Evolutionary conservation across 1,140 invertebrate species (phyloP), one percentile per base, ranked within the genome.

Genomic region (Sminthurinus signatus): DNA sequence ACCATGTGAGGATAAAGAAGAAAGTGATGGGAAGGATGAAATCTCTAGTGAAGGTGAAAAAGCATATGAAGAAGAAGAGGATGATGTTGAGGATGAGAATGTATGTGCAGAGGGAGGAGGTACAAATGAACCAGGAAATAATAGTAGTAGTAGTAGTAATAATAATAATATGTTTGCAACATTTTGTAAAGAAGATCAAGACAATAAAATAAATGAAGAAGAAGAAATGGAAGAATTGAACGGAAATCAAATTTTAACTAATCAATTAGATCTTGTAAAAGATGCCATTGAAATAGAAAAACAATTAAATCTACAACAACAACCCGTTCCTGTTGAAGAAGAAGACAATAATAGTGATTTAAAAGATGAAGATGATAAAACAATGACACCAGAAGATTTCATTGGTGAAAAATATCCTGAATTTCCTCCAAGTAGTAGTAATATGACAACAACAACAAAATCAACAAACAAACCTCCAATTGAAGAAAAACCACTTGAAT

Each of bases 31-130:
- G 32, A 36, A 36, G 32, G 32, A 39, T 56, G 28, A 56, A 23
- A 56, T 56, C 21, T 56, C 54, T 39, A 21, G 19, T 21, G 54
- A 56, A 25, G 25, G 57, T n/a, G 43, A 39, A 12, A 32, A 44
- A 46, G 56, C 28, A 2, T 59, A 50, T n/a, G 58, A 60, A n/a
- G 54, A 39, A 56, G 32, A 56, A 12, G 54, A 56, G 25, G 31
- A 17, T 56, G 29, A 32, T n/a, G n/a, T n/a, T n/a, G n/a, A n/a
- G n/a, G n/a, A n/a, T 32, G 51, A 54, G 21, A 23, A 12, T 28
- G 51, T 12, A 25, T 8, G 10, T 54, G 51, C 51, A 17, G 44
- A 32, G 19, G 3, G n/a, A 32, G 29, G 19, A 25, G 58, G 48
- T 0, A 5, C 5, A n/a, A n/a, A 48, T 10, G 8, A 48, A 36